phyloP scores from a whole-genome alignment of 2,888 invertebrate genomes.

The Cremastobaeus sp. region DNA sequence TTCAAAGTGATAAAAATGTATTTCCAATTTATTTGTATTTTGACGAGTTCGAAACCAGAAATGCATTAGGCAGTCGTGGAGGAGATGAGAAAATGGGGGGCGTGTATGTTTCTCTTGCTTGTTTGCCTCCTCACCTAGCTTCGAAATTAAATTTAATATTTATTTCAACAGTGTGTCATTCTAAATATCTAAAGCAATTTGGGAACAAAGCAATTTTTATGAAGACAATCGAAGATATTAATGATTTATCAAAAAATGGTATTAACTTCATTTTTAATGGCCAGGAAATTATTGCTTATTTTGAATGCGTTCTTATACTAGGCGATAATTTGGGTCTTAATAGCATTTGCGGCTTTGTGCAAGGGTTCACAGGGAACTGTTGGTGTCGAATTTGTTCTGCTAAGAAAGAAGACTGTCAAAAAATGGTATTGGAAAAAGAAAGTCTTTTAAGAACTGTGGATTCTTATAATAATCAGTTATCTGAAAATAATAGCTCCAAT shows the following conservation, averaged over 20 bases:
- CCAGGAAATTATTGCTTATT: neutral
- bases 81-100: constrained; percentile 54
- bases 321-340: constrained; percentile 14
- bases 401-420: constrained; percentile 37
- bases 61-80: constrained; percentile 35
- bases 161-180: constrained; percentile 33
- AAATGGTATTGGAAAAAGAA: constrained; percentile 44
- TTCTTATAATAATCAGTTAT: constrained; percentile 38
- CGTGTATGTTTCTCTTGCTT: constrained; percentile 42
- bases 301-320: neutral
- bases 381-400: constrained; percentile 36
- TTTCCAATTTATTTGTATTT: constrained; percentile 21
- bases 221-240: constrained; percentile 23
- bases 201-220: constrained; percentile 43
- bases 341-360: constrained; percentile 17
- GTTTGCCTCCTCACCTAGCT: constrained; percentile 49
- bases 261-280: constrained; percentile 35
- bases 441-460: constrained; percentile 38
- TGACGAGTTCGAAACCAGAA: constrained; percentile 6
- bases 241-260: constrained; percentile 28
- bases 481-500: neutral
- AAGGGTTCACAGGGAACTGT: constrained; percentile 7
- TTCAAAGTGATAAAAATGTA: constrained; percentile 5
- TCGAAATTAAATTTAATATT: constrained; percentile 40
- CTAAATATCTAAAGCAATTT: constrained; percentile 34